Evolutionary conservation across 2,113 vertebrate genomes (phyloP).

Genomic region (Erythrolamprus reginae): DNA sequence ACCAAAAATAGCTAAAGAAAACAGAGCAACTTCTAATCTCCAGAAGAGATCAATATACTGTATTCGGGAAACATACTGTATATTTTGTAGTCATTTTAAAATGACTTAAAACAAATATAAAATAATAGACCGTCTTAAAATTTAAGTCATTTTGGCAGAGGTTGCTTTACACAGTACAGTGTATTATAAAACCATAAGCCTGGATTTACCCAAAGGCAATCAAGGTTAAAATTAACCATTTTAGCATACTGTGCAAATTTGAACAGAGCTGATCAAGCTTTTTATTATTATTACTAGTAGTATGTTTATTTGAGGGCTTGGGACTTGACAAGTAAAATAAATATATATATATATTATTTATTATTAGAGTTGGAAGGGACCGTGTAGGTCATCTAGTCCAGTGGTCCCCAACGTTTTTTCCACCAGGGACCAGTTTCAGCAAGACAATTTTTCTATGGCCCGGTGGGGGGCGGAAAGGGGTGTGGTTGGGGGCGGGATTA

Average conservation of each 20-base stretch:
- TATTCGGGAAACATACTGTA: background rate
- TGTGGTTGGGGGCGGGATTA: too few species aligned
- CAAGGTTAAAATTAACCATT: background rate
- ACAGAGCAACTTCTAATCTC: background rate
- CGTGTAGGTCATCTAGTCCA: too few species aligned
- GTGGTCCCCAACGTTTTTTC: too few species aligned
- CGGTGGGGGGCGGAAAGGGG: too few species aligned
- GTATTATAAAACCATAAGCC: background rate
- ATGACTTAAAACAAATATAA: background rate
- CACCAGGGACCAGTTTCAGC: too few species aligned
- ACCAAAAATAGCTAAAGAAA: background rate
- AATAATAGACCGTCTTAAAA: background rate
- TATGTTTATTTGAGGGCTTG: background rate
- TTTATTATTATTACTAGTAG: too few species aligned
- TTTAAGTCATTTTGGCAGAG: background rate
- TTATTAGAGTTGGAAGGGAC: too few species aligned
- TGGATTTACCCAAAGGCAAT: background rate
- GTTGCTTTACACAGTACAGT: background rate
- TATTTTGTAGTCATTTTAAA: background rate
- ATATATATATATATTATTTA: too few species aligned
- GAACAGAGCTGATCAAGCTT: background rate
- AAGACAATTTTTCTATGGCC: too few species aligned
- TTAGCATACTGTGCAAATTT: background rate
- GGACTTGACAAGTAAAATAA: background rate
- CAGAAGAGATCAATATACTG: background rate